Evolutionary conservation across 1,140 invertebrate species (phyloP), one percentile per base, ranked within the genome.

Genomic region (Luehdorfia chinensis): DNA sequence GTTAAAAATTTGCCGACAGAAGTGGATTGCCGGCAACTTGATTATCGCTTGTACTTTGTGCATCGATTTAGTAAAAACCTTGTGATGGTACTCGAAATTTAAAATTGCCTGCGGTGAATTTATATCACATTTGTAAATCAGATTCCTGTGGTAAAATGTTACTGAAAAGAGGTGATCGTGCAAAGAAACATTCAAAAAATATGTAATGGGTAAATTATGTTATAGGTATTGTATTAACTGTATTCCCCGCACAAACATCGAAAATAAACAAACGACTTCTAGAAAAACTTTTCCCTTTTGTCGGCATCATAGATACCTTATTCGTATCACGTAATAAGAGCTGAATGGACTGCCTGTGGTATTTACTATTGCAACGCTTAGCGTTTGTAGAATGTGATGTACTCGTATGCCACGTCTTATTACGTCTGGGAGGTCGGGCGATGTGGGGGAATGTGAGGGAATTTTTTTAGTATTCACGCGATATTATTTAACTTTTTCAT

Each of bases 11-110:
- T 45, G 30, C 54, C 50, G 50, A 61, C 56, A 59, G 32, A 63
- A 62, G 62, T 51, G 63, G 59, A 69, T 63, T 55, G 56, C 43
- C 36, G 28, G 43, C 49, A 15, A 54, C 54, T 68, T 59, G 59
- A 68, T 66, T 60, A 61, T 53, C 46, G 44, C 52, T 33, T 14
- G 9, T 7, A n/a, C 6, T 3, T 32, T 14, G 2, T 32, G 15
- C 18, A 14, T n/a, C 31, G 6, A 18, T 7, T 33, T 33, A n/a
- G 18, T 14, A 33, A 33, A 33, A 33, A 33, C 8, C 4, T 33
- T 18, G 4, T 11, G 15, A 3, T 33, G 12, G 14, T 32, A 3
- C 6, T 8, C 7, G n/a, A n/a, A n/a, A n/a, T n/a, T n/a, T n/a
- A n/a, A n/a, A n/a, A n/a, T n/a, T n/a, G n/a, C n/a, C n/a, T n/a